These are phyloP conservation scores for Danio jaintianensis DNA, from an alignment of 2,797 vertebrate genomes.

Conservation along the genomic window DNA sequence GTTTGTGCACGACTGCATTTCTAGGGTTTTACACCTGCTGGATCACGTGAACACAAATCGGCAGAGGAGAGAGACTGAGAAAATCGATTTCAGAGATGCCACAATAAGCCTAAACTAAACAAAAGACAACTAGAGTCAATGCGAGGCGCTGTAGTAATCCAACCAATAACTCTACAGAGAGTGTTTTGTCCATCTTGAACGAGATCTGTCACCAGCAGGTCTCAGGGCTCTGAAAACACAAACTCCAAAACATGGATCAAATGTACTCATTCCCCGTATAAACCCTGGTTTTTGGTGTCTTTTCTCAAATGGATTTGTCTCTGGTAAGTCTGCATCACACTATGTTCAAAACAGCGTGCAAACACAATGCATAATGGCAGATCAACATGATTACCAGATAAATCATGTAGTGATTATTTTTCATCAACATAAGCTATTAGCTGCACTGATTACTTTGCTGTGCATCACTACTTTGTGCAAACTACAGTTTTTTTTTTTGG, in stretches of 20 bases:
- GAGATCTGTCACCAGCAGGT: not conserved
- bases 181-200: not conserved
- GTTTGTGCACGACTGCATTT: conserved; percentile 1
- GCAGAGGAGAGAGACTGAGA: conserved; percentile 3
- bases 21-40: conserved; percentile 26
- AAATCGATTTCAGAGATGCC: conserved; percentile 50
- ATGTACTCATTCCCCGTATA: no score
- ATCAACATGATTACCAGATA: no score
- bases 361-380: no score
- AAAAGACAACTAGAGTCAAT: conserved; percentile 39
- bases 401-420: no score
- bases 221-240: not conserved
- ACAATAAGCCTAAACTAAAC: conserved; percentile 46
- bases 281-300: no score
- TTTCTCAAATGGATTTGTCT: no score
- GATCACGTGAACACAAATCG: conserved; percentile 41
- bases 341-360: no score
- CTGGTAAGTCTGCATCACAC: no score
- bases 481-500: no score
- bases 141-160: conserved; percentile 15
- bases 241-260: not conserved
- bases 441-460: no score
- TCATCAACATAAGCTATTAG: no score
- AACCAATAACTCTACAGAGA: conserved; percentile 29
- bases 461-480: no score